A percentile compares a stretch with the other conserved stretches of the same genome.
phyloP scores from a whole-genome alignment of 2,888 invertebrate species.

The Lasioglossum pauxillum region DNA sequence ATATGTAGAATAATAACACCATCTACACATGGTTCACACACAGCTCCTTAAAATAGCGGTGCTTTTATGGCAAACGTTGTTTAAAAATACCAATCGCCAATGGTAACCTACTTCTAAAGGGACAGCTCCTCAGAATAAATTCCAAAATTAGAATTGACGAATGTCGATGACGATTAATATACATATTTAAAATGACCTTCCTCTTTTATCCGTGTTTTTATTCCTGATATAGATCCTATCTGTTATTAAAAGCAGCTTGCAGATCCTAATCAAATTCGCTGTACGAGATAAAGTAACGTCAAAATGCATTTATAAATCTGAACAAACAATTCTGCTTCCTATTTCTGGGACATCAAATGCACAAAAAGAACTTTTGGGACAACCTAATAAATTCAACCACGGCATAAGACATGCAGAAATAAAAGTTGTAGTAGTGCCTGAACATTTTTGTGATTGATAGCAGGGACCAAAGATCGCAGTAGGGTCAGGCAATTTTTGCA shows the following conservation, averaged over 20 bases:
- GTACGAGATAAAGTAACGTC: no score
- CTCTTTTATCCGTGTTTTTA: background rate
- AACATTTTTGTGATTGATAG: background rate
- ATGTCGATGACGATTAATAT: background rate
- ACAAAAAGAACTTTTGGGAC: no score
- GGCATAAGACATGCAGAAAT: background rate
- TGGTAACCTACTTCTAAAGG: background rate
- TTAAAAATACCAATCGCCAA: background rate
- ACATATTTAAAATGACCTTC: background rate
- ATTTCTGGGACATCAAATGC: background rate
- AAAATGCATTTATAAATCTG: background rate
- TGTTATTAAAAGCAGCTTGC: background rate
- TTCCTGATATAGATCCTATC: background rate
- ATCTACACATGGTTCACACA: background rate
- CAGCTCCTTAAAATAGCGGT: background rate
- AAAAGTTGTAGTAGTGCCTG: fast-evolving
- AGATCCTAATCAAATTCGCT: no score
- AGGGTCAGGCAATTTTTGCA: no score
- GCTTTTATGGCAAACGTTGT: background rate
- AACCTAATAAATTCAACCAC: no score
- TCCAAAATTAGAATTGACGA: background rate
- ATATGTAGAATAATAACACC: background rate
- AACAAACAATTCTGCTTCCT: background rate
- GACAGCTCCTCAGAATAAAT: background rate
- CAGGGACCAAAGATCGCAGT: background rate